Evolutionary conservation across 2,888 invertebrate genomes (phyloP), one percentile per base, ranked within the genome.

Genomic region (Caenorhabditis wallacei): DNA sequence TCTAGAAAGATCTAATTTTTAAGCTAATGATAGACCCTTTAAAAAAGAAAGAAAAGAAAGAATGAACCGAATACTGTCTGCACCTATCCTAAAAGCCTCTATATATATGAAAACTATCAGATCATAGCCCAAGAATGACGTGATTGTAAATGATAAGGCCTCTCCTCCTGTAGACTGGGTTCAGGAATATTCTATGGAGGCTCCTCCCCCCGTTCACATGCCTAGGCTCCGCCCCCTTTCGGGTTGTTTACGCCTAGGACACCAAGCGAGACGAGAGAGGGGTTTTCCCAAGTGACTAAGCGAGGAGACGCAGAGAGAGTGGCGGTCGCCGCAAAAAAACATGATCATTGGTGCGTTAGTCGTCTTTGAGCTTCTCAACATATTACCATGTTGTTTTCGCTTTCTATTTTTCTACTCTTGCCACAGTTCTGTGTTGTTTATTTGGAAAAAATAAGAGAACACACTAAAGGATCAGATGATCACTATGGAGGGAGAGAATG

Each of bases 321-420:
- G 46, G 24, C 24, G 37, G 16, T 26, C 22, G 46, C 5, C 40
- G 16, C 1, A 68, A 76, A 69, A 69, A 69, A 69, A 76, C 68
- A 76, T 69, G 76, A 59, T 76, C 59, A 48, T 57, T 76, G 76
- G 54, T 76, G 68, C 68, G 24, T 69, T 76, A 68, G 68, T 35
- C 54, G 57, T 13, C 68, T 56, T 46, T 40, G 63, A 54, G 72
- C 56, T 74, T 74, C 64, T 69, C 24, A 69, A 30, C 22, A 51
- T 53, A 54, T 69, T 64, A 48, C 53, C 53, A 35, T 70, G 59
- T 69, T 69, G 69, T 70, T 43, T 64, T 72, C 53, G 54, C 43
- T 64, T 64, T 46, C 53, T 64, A n/a, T 46, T 46, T 68, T 68
- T 46, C 59, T 59, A 59, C 26, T 70, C 35, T 56, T 18, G 18